Evolutionary conservation across 1,140 invertebrate species (phyloP).

Genomic region (Trichonephila clavipes): DNA sequence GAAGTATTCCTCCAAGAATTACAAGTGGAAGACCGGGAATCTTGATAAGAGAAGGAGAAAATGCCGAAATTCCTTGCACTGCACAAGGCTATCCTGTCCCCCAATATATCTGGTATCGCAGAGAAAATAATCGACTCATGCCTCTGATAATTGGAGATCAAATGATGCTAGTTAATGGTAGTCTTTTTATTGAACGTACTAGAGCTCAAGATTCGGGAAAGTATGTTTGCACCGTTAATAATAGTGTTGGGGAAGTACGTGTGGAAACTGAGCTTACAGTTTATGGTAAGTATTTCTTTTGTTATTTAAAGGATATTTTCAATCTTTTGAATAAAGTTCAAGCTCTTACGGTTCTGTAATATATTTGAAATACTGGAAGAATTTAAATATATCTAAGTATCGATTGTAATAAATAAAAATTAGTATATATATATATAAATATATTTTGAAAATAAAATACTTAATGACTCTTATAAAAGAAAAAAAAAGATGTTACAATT

Average conservation of each 20-base stretch:
- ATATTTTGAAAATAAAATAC: too few species aligned
- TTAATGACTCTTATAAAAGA: too few species aligned
- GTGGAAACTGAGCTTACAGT: slow-evolving; percentile 78
- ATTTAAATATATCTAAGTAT: too few species aligned
- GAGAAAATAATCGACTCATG: slow-evolving; percentile 62
- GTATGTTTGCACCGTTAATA: slow-evolving; percentile 79
- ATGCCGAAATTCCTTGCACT: slow-evolving; percentile 81
- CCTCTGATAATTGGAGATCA: slow-evolving; percentile 61
- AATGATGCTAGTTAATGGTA: slow-evolving; percentile 75
- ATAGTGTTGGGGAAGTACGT: slow-evolving; percentile 79
- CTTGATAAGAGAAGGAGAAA: slow-evolving; percentile 78
- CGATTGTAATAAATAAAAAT: too few species aligned
- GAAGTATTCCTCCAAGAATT: slow-evolving; percentile 78
- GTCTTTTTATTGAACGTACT: slow-evolving; percentile 76
- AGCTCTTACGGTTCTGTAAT: too few species aligned
- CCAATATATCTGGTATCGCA: slow-evolving; percentile 77
- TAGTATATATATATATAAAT: too few species aligned
- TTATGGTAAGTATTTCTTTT: slow-evolving; percentile 78
- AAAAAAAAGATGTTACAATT: too few species aligned
- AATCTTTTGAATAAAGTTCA: too few species aligned
- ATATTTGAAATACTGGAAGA: too few species aligned
- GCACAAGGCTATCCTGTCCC: slow-evolving; percentile 79
- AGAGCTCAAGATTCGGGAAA: slow-evolving; percentile 77
- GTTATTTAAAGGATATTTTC: background rate
- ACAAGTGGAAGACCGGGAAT: slow-evolving; percentile 75